Evolutionary conservation across 64 coral and sea anemone species (phyloP).

Genomic region (Montipora sp.): DNA sequence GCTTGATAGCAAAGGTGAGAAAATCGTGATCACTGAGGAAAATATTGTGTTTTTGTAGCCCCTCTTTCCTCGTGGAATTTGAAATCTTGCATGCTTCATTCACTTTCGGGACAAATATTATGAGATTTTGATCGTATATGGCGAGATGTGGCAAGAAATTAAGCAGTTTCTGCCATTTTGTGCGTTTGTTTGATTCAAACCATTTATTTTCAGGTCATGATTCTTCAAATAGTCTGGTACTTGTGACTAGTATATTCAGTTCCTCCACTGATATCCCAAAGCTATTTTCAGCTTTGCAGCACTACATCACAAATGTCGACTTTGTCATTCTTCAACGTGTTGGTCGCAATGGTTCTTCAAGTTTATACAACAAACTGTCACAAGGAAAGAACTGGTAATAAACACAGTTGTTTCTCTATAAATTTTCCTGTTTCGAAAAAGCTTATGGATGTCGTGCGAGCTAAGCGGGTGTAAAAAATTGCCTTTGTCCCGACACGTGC

Average conservation of each 20-base stretch:
- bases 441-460: background rate
- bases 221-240: background rate
- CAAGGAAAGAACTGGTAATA: constrained; percentile 5
- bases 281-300: background rate
- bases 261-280: background rate
- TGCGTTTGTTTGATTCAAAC: background rate
- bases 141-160: background rate
- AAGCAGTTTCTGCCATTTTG: background rate
- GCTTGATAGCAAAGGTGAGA: constrained; percentile 4
- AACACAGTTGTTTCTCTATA: background rate
- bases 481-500: background rate
- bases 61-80: background rate
- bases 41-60: background rate
- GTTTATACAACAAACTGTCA: background rate
- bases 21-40: background rate
- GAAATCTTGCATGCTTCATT: background rate
- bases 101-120: background rate
- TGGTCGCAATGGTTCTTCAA: background rate
- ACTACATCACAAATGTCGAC: background rate
- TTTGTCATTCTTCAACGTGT: background rate
- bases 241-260: background rate
- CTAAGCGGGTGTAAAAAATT: constrained; percentile 27
- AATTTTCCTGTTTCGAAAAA: background rate
- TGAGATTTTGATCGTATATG: too few relatives aligned
- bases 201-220: constrained; percentile 7